A percentile compares a stretch with the other conserved stretches of the same genome.
These are phyloP conservation scores for Coranthus polyacanthus DNA, from an alignment of 2,797 vertebrate genomes.

Conservation along the genomic window DNA sequence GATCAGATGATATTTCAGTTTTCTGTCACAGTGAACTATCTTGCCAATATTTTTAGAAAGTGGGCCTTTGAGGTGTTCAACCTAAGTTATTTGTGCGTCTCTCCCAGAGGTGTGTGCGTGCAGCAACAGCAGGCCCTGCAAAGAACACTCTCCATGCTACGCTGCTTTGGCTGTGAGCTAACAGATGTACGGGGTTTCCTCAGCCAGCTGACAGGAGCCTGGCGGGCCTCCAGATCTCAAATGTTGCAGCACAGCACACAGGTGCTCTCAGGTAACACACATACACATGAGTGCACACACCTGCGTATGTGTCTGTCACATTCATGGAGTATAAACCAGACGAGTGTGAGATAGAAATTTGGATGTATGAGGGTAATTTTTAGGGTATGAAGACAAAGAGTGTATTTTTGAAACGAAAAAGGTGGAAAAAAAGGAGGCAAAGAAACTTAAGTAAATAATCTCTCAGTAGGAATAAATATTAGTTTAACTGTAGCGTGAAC, in stretches of 20 bases:
- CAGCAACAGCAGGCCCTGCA: conserved; percentile 79
- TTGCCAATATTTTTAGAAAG: background rate
- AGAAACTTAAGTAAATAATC: conserved; percentile 49
- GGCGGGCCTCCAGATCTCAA: conserved; percentile 72
- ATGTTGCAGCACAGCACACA: conserved; percentile 63
- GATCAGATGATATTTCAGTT: conserved; percentile 4
- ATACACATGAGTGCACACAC: background rate
- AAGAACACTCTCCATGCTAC: conserved; percentile 77
- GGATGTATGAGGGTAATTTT: conserved; percentile 17
- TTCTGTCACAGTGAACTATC: background rate
- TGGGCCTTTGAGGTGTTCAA: too few species aligned
- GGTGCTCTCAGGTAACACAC: conserved; percentile 72
- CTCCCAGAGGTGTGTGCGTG: conserved; percentile 77
- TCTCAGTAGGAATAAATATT: conserved; percentile 60
- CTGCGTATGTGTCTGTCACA: too few species aligned
- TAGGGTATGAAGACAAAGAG: background rate
- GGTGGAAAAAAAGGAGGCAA: conserved; percentile 13
- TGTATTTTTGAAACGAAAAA: conserved; percentile 40
- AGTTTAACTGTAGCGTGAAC: conserved; percentile 37
- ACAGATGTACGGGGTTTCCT: conserved; percentile 81
- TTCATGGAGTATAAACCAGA: conserved; percentile 15
- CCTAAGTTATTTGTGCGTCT: conserved; percentile 21
- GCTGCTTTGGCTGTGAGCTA: conserved; percentile 77
- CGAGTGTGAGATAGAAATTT: conserved; percentile 6
- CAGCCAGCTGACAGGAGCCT: conserved; percentile 77